Percentiles rank a stretch among this genome's conserved stretches.
phyloP scores from a whole-genome alignment of 2,113 vertebrate genomes.

The Sterna hirundo region DNA sequence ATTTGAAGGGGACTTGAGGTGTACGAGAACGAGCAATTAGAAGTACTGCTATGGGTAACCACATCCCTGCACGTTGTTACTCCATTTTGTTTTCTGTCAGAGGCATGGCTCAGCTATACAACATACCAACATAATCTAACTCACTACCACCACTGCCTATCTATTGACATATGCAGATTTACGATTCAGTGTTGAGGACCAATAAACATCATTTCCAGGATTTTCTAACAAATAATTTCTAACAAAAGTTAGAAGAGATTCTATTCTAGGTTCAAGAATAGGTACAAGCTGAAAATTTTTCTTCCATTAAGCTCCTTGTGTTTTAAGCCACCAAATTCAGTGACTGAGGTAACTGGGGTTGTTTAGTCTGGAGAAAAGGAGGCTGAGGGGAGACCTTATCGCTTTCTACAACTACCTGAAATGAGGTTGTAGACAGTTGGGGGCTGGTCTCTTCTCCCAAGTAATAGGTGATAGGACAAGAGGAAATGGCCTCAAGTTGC shows the following conservation, averaged over 20 bases:
- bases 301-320: not conserved
- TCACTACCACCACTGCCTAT: not conserved
- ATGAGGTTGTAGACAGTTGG: not conserved
- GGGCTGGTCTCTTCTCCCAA: not conserved
- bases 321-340: not conserved
- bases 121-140: not conserved
- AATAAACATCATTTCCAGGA: not conserved
- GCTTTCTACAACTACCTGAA: not conserved
- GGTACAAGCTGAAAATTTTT: not conserved
- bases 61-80: not conserved
- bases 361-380: not conserved
- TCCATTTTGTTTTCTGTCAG: not conserved
- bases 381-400: not conserved
- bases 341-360: not conserved
- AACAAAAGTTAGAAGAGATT: not conserved
- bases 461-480: not conserved
- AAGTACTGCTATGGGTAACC: not conserved
- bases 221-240: not conserved
- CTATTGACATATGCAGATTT: not conserved
- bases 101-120: fast-evolving
- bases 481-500: not conserved
- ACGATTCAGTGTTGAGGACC: not conserved
- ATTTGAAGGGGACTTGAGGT: not conserved
- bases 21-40: not conserved
- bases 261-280: not conserved